These are phyloP conservation scores for Novumbra hubbsi DNA, from an alignment of 2,797 vertebrate genomes.

Conservation along the genomic window DNA sequence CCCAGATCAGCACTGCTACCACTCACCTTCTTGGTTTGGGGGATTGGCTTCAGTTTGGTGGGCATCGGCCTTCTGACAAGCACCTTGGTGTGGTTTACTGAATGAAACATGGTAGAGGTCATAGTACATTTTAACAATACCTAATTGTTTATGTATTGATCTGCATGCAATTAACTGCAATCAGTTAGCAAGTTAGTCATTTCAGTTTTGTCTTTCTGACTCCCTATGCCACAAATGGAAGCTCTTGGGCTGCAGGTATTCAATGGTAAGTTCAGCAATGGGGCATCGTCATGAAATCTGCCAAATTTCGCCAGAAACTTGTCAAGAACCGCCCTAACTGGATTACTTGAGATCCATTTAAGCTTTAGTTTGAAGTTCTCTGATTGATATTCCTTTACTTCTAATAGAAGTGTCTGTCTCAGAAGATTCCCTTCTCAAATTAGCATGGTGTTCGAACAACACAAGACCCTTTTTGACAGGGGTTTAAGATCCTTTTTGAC, in stretches of 20 bases:
- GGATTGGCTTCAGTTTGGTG: slow-evolving; percentile 6
- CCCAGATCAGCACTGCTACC: neutral
- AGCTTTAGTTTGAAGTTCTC: slow-evolving; percentile 8
- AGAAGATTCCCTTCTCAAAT: neutral
- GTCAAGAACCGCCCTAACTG: slow-evolving; percentile 8
- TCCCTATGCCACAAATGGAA: neutral
- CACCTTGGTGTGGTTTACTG: neutral
- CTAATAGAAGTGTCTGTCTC: neutral
- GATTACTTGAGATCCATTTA: neutral
- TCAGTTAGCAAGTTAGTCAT: no score
- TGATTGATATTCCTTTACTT: neutral
- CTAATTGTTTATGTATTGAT: no score
- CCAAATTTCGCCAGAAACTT: neutral
- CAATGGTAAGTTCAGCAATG: neutral
- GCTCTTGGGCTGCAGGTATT: neutral
- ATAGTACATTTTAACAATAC: no score
- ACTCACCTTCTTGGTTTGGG: slow-evolving; percentile 1
- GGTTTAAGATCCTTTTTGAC: no score
- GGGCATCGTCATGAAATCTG: neutral
- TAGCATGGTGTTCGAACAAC: no score
- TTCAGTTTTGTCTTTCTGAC: no score
- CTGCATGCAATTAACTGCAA: no score
- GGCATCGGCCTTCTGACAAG: neutral
- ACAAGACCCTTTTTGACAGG: no score
- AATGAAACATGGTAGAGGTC: no score